Conservation (phyloP, 2,888 invertebrate species). For the Hetaerina titia region DNA sequence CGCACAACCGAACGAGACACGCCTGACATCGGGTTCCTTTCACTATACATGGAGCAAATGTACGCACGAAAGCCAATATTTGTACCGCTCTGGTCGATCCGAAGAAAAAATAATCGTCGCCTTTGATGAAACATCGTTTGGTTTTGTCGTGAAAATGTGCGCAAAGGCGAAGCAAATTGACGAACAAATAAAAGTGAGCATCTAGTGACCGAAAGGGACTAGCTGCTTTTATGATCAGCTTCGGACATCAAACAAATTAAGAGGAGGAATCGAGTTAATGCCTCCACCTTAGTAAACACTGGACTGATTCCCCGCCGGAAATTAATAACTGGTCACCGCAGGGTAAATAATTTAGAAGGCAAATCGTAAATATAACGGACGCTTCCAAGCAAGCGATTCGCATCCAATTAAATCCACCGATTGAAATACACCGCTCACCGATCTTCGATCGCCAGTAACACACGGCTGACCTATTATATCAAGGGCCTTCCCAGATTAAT, state of each 20-base stretch:
- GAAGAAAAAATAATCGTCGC: too few species aligned
- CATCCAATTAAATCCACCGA: slow-evolving; percentile 45
- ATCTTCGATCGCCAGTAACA: not conserved
- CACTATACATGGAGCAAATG: too few species aligned
- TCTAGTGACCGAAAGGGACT: not conserved
- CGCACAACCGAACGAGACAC: too few species aligned
- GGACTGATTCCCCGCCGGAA: not conserved
- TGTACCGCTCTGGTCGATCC: too few species aligned
- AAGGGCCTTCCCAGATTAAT: slow-evolving; percentile 33
- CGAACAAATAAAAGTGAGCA: not conserved
- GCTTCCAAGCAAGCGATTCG: not conserved
- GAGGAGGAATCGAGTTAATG: not conserved
- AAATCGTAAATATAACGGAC: slow-evolving; percentile 15
- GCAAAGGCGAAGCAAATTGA: not conserved
- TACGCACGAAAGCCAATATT: too few species aligned
- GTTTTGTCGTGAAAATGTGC: not conserved
- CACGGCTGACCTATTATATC: slow-evolving; percentile 4
- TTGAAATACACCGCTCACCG: not conserved
- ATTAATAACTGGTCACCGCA: slow-evolving; percentile 55
- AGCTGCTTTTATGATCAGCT: not conserved
- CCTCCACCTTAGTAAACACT: slow-evolving; percentile 21
- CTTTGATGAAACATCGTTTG: not conserved
- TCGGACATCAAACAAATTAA: not conserved
- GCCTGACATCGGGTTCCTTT: too few species aligned
- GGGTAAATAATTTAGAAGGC: slow-evolving; percentile 26